A percentile compares a stretch with the other conserved stretches of the same genome.
These are phyloP conservation scores for Poeciliopsis paucimaculata DNA, from an alignment of 2,797 vertebrate species.

Conservation along the genomic window DNA sequence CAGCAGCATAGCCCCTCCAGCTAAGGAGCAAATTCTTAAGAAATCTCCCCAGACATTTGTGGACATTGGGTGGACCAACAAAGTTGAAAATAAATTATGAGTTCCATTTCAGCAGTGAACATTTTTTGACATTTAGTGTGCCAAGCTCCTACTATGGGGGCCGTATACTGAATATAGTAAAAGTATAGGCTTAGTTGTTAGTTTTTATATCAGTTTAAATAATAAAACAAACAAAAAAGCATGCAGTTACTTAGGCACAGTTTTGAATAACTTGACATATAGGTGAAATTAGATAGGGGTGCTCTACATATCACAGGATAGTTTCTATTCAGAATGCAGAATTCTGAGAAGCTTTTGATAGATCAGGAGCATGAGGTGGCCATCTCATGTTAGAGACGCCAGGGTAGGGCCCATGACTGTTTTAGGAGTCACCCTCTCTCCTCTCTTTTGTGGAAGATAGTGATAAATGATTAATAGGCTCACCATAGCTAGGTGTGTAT, in stretches of 20 bases:
- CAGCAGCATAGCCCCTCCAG: constrained; percentile 4
- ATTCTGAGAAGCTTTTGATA: constrained; percentile 15
- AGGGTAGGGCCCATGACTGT: constrained; percentile 60
- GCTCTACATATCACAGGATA: neutral
- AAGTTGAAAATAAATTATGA: neutral
- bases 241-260: neutral
- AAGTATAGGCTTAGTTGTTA: neutral
- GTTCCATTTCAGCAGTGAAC: neutral
- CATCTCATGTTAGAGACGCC: constrained; percentile 51
- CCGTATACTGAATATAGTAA: neutral
- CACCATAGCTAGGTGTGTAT: constrained; percentile 40
- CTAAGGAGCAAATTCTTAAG: neutral
- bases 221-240: neutral
- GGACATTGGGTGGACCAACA: neutral
- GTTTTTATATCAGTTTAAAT: neutral
- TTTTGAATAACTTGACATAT: neutral
- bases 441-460: constrained; percentile 66
- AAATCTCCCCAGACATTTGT: neutral
- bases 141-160: neutral
- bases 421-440: constrained; percentile 55
- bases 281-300: neutral
- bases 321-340: neutral
- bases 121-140: neutral
- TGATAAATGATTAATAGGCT: constrained; percentile 73
- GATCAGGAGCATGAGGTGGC: constrained; percentile 38